Evolutionary conservation across 2,797 vertebrate genomes (phyloP), one percentile per base, ranked within the genome.

Genomic region (Sebastes kiyomatsui): DNA sequence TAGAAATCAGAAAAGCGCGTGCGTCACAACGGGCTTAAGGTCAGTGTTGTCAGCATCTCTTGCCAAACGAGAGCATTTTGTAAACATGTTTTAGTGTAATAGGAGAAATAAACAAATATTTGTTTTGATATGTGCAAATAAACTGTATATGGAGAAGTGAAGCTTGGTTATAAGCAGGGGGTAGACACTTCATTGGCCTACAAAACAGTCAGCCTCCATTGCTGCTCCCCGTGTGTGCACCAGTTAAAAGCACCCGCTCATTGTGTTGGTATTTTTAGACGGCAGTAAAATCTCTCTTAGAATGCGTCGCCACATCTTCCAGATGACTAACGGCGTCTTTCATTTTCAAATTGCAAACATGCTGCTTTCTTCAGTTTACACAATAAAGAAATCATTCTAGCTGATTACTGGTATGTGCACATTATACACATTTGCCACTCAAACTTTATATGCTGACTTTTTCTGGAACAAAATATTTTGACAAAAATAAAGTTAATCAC

Each of bases 1-100:
- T 88, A 91, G 66, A 84, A 81, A 82, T 86, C 72, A 66, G 66
- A 81, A 83, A 89, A 80, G 72, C 1, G 3, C 56, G 75, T 81
- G 3, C 54, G 77, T 81, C 27, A 80, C 78, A 82, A 80, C 76
- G 75, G 61, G 79, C 60, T 81, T 85, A 82, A 77, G 88, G 88
- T 91, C 84, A 86, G 55, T 16, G 61, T 69, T 87, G 83, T 89
- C 76, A 81, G 83, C 35, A 9, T 73, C 62, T 56, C 70, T 59
- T 33, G 58, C 49, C 2, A 73, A 88, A 85, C 65, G 54, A 86
- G 65, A 85, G 59, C 18, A 65, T 89, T 87, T 82, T 77, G 64
- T 42, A 81, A 88, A 89, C 72, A 78, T 30, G 55, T n/a, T 67
- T 76, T 62, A 0, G 49, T 23, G 35, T 68, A 70, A 75, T n/a